These are phyloP conservation scores for Delphinapterus leucas DNA, from an alignment of 2,113 vertebrate genomes.

Conservation along the genomic window DNA sequence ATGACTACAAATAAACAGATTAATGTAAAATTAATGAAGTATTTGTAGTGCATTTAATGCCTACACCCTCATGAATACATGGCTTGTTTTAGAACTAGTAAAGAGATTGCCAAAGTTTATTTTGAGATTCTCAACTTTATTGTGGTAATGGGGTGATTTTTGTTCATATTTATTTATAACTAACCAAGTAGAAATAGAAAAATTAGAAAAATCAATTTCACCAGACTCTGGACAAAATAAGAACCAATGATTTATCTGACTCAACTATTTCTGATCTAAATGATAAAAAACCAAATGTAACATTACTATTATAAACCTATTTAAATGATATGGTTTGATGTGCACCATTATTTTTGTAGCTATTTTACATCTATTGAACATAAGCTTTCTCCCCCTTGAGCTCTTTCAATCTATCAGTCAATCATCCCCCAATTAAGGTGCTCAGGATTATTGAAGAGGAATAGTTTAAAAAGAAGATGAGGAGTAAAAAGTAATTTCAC, in stretches of 20 bases:
- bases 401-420: background rate
- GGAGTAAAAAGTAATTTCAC: background rate
- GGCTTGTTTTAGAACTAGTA: conserved; percentile 11
- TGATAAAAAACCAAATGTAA: background rate
- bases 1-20: conserved; percentile 45
- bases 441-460: background rate
- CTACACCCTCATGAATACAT: background rate
- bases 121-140: conserved; percentile 6
- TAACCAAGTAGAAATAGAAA: conserved; percentile 39
- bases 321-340: background rate
- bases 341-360: background rate
- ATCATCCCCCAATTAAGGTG: background rate
- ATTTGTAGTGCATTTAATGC: conserved; percentile 19
- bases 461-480: background rate
- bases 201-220: conserved; percentile 42
- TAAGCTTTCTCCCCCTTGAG: background rate
- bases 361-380: background rate
- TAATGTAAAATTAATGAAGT: conserved; percentile 65
- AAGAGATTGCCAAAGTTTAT: conserved; percentile 17
- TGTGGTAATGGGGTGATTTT: background rate
- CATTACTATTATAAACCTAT: background rate
- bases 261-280: conserved; percentile 16
- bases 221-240: background rate
- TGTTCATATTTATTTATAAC: conserved; percentile 3
- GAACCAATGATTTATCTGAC: background rate